phyloP scores from a whole-genome alignment of 2,797 vertebrate species.

The Agapornis canus region DNA sequence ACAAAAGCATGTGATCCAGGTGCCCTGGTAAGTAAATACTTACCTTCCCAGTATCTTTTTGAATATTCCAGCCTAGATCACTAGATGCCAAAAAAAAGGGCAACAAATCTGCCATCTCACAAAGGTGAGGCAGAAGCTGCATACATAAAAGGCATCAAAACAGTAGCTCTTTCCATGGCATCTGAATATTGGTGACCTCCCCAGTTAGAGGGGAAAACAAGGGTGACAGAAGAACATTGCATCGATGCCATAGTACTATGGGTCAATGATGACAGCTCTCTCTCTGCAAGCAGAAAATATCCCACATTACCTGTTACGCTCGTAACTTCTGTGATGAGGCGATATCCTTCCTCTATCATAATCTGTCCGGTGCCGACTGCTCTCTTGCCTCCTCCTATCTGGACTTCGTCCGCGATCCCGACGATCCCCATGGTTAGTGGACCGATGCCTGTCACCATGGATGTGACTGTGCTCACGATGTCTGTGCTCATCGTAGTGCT shows the following conservation, averaged over 20 bases:
- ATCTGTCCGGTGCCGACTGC: conserved; percentile 84
- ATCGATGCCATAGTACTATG: rapidly evolving
- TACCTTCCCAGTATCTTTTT: neutral
- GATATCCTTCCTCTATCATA: conserved; percentile 84
- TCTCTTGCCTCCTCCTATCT: conserved; percentile 82
- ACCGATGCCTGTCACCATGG: conserved; percentile 83
- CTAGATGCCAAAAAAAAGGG: neutral
- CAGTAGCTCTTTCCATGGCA: neutral
- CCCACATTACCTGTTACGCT: conserved; percentile 86
- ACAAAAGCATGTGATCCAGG: neutral
- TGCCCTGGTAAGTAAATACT: neutral
- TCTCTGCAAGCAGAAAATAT: neutral
- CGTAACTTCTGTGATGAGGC: conserved; percentile 86
- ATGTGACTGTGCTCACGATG: conserved; percentile 84
- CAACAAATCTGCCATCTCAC: neutral
- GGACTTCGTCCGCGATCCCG: conserved; percentile 89
- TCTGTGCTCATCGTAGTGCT: conserved; percentile 87
- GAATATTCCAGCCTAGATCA: neutral
- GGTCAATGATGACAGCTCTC: rapidly evolving
- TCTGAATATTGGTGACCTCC: neutral
- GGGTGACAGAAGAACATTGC: rapidly evolving
- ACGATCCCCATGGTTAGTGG: conserved; percentile 80
- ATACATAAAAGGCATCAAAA: neutral
- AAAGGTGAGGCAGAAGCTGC: neutral
- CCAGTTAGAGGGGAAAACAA: rapidly evolving